Evolutionary conservation across 2,113 vertebrate genomes (phyloP).

Genomic region (Archocentrus centrarchus): DNA sequence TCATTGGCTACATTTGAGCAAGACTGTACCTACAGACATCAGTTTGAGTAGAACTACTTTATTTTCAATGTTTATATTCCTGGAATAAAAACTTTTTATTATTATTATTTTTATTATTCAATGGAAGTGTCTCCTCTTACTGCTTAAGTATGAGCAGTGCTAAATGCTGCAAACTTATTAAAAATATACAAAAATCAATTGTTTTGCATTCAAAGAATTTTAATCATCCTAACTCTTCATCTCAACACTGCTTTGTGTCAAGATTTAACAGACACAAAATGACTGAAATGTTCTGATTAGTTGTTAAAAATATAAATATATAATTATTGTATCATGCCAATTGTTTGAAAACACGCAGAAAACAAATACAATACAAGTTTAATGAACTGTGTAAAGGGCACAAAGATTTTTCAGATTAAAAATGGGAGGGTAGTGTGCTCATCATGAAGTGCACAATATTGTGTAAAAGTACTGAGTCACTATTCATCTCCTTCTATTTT

Average conservation of each 20-base stretch:
- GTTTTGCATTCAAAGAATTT: not conserved
- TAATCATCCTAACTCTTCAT: not conserved
- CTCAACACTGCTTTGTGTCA: not conserved
- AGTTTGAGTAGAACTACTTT: not conserved
- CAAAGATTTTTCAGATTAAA: not conserved
- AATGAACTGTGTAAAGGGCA: not conserved
- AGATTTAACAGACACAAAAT: not conserved
- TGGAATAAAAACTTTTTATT: slow-evolving; percentile 48
- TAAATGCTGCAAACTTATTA: slow-evolving; percentile 9
- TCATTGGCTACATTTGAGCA: slow-evolving; percentile 91
- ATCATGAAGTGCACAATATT: not conserved
- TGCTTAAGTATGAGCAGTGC: not conserved
- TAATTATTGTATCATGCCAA: not conserved
- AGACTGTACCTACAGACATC: not conserved
- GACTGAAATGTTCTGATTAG: not conserved
- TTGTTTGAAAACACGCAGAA: not conserved
- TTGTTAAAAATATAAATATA: not conserved
- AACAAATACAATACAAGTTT: not conserved
- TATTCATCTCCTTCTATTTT: not conserved
- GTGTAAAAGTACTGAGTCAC: not conserved
- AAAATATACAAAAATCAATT: not conserved
- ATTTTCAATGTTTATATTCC: slow-evolving; percentile 32
- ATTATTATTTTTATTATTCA: slow-evolving; percentile 37
- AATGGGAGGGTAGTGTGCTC: not conserved
- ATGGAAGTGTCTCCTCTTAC: slow-evolving; percentile 23